Evolutionary conservation across 2,888 invertebrate species (phyloP).

Genomic region (Macrophya alboannulata): DNA sequence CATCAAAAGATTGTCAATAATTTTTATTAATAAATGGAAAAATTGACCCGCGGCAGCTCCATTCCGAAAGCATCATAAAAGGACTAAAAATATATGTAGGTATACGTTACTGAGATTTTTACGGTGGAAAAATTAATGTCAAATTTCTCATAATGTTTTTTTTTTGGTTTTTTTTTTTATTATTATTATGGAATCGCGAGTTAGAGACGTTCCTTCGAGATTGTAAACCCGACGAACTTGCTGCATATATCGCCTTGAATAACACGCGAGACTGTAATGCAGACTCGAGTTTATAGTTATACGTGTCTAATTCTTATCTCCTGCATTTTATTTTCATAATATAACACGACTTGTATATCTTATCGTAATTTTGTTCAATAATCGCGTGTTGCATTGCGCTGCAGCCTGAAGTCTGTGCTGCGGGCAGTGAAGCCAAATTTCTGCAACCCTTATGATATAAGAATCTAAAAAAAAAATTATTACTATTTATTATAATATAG

Average conservation of each 20-base stretch:
- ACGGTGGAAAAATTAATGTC: background rate
- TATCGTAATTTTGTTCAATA: background rate
- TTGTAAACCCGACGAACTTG: background rate
- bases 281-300: background rate
- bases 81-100: too few species aligned
- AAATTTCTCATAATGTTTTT: too few species aligned
- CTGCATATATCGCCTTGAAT: background rate
- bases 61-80: too few species aligned
- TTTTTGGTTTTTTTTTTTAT: too few species aligned
- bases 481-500: too few species aligned
- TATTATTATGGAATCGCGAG: background rate
- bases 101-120: too few species aligned
- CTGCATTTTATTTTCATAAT: constrained; percentile 5
- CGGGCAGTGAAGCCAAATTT: background rate
- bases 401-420: background rate
- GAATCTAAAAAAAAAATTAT: background rate
- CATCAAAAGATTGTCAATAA: background rate
- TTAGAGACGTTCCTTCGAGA: background rate
- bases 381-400: background rate
- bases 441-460: background rate
- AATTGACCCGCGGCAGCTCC: too few species aligned
- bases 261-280: background rate
- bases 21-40: background rate
- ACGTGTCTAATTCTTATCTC: constrained; percentile 1
- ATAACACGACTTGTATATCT: background rate